phyloP scores from a whole-genome alignment of 2,113 vertebrate species.

The Peromyscus leucopus region DNA sequence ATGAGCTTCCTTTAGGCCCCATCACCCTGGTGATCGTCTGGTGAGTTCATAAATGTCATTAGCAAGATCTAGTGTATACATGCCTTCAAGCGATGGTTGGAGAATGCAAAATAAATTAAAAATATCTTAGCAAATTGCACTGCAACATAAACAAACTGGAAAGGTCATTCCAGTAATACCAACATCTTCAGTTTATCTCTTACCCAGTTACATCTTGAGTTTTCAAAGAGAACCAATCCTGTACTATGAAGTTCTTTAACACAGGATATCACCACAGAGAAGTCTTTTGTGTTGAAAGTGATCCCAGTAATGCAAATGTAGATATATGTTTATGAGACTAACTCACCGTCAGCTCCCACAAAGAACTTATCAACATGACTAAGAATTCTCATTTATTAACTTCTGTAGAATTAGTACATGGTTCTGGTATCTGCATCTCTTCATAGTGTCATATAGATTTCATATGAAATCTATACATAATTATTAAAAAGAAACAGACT shows the following conservation, averaged over 20 bases:
- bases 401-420: neutral
- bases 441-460: neutral
- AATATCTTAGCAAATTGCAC: neutral
- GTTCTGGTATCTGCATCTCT: neutral
- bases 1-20: neutral
- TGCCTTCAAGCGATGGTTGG: neutral
- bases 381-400: neutral
- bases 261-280: neutral
- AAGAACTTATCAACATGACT: neutral
- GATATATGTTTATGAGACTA: neutral
- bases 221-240: conserved; percentile 52
- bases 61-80: neutral
- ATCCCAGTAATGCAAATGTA: neutral
- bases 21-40: neutral
- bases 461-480: neutral
- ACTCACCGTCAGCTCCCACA: neutral
- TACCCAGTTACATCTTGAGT: neutral
- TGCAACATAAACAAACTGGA: neutral
- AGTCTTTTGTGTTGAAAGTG: neutral
- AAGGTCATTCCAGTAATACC: conserved; percentile 21
- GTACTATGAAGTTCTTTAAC: neutral
- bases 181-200: neutral
- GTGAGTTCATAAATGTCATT: neutral
- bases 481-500: conserved; percentile 30
- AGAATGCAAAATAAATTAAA: conserved; percentile 51